phyloP scores from a whole-genome alignment of 2,888 invertebrate species.

The Criorhina ranunculi region DNA sequence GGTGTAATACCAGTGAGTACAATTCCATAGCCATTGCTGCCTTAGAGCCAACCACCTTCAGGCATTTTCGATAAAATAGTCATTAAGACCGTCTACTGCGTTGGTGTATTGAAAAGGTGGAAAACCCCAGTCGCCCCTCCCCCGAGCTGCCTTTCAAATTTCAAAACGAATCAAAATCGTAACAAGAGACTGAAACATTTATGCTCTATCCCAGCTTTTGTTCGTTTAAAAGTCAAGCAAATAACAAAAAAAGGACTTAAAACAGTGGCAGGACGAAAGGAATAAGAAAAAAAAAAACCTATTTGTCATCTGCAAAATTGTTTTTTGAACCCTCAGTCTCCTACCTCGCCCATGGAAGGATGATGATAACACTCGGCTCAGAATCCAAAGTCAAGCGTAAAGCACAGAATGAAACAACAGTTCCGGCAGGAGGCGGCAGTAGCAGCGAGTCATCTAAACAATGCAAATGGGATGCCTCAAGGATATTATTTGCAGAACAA shows the following conservation, averaged over 20 bases:
- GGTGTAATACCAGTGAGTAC: neutral
- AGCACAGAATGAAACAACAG: conserved; percentile 58
- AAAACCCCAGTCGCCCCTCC: conserved; percentile 18
- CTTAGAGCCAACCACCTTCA: conserved; percentile 40
- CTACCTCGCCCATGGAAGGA: neutral
- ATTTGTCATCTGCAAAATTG: conserved; percentile 76
- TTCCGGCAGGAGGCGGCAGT: conserved; percentile 2
- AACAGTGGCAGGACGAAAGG: conserved; percentile 27
- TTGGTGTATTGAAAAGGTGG: conserved; percentile 19
- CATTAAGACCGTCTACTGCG: conserved; percentile 74
- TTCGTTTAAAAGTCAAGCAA: conserved; percentile 69
- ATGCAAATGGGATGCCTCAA: conserved; percentile 76
- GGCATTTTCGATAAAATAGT: conserved; percentile 71
- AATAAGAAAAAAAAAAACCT: conserved; percentile 39
- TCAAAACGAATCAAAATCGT: conserved; percentile 71
- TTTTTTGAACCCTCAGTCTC: conserved; percentile 52
- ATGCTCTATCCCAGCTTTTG: conserved; percentile 53
- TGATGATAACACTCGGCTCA: conserved; percentile 38
- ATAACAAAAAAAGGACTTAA: conserved; percentile 41
- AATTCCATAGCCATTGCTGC: conserved; percentile 16
- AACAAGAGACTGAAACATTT: conserved; percentile 67
- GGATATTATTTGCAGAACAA: conserved; percentile 76
- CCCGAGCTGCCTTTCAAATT: conserved; percentile 57
- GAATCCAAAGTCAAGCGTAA: conserved; percentile 61
- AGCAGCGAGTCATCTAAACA: conserved; percentile 66